Base-by-base conservation (phyloP, 1,140 invertebrate genomes). In the Pseudomyrmex flavicornis region DNA sequence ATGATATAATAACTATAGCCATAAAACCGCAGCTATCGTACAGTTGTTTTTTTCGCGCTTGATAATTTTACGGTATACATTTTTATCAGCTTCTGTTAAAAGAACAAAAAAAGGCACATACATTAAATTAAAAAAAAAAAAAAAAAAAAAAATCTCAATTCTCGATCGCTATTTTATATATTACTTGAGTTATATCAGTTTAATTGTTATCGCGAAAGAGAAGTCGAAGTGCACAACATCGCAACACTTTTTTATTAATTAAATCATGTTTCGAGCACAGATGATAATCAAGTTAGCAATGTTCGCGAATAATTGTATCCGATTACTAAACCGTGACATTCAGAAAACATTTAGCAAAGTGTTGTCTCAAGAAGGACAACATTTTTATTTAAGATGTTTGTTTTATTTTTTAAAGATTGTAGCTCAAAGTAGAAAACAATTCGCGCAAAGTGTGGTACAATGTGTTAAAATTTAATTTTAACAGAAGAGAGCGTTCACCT, bases 231-330 rank as follows among this genome's bases (percentile, higher is more conserved):
- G n/a, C 13, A 46, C 26, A 35, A 12, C 59, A 70, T 79, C 35
- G 35, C 35, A 0, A 44, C 58, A 20, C 20, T 15, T 10, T 72
- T 50, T 69, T 48, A 61, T 80, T 70, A 54, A 70, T 54, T 80
- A 80, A 56, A 80, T 12, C 20, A 61, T 44, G 2, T 80, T 80
- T 72, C 50, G 5, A 48, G 20, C 35, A 4, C 4, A 22, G 7
- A 59, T 2, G 54, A 70, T 80, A 80, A 80, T 80, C 2, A 80
- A 59, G 35, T n/a, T 80, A 35, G 35, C 59, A 59, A 70, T 77
- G 8, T 58, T 59, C 20, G 54, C 4, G 17, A 69, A 58, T 63
- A 12, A 35, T 77, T 12, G 10, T 46, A 17, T 59, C 44, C 0
- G 48, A 20, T 56, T 4, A 13, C 5, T 5, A 35, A 54, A 54